A percentile compares a stretch with the other conserved stretches of the same genome.
Evolutionary conservation across 2,797 vertebrate species (phyloP).

Genomic region (Sebastes cheni): DNA sequence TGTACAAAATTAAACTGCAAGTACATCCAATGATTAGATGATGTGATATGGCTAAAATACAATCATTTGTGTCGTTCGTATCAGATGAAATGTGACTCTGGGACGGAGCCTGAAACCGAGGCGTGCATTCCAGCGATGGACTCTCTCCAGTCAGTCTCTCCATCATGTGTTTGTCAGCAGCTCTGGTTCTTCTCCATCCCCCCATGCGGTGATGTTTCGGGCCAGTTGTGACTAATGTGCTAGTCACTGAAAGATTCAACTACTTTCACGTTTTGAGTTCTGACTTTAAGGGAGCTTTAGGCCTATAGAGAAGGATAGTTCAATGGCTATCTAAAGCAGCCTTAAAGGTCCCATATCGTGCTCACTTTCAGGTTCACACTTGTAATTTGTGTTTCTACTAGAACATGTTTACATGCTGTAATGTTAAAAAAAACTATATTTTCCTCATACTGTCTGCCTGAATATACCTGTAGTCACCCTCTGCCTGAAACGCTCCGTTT

Average conservation of each 20-base stretch:
- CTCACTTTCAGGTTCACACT: too few relatives aligned
- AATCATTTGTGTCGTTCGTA: slow-evolving; percentile 17
- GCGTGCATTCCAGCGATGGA: slow-evolving; percentile 49
- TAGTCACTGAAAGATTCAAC: not conserved
- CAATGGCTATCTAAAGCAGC: not conserved
- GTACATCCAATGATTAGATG: not conserved
- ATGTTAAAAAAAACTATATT: too few relatives aligned
- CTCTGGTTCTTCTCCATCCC: slow-evolving; percentile 22
- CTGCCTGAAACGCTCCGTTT: too few relatives aligned
- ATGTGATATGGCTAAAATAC: not conserved
- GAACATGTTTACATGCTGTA: too few relatives aligned
- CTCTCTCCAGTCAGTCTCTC: slow-evolving; percentile 45
- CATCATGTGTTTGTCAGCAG: slow-evolving; percentile 59
- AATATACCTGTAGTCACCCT: too few relatives aligned
- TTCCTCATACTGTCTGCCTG: too few relatives aligned
- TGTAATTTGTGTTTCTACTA: too few relatives aligned
- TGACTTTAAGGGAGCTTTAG: not conserved
- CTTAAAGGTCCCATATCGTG: not conserved
- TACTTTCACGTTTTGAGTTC: not conserved
- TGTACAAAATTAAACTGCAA: not conserved
- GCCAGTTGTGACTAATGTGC: slow-evolving; percentile 10
- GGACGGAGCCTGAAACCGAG: slow-evolving; percentile 37
- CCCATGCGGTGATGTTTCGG: slow-evolving; percentile 1
- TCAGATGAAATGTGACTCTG: slow-evolving; percentile 46
- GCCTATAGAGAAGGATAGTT: not conserved